Evolutionary conservation across 2,113 vertebrate genomes (phyloP).

Genomic region (Macrotus californicus): DNA sequence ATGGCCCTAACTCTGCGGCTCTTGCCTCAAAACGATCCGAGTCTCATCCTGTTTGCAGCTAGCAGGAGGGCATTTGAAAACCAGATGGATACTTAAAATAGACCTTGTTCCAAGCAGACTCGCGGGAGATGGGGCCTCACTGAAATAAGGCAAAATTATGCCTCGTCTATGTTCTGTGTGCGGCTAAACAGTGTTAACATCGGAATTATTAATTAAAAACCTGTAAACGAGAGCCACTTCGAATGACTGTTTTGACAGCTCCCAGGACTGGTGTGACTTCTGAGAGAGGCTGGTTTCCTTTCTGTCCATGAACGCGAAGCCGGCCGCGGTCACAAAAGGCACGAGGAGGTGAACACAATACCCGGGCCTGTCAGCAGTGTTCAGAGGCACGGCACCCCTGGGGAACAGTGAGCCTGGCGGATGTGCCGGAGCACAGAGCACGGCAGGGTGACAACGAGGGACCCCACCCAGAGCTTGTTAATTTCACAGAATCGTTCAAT

Average conservation of each 20-base stretch:
- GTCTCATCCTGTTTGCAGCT: background rate
- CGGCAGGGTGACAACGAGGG: background rate
- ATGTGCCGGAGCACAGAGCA: accelerated
- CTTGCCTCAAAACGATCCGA: background rate
- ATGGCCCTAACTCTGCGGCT: too few species aligned
- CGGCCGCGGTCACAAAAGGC: background rate
- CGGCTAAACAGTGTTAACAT: background rate
- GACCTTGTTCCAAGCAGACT: background rate
- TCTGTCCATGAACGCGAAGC: background rate
- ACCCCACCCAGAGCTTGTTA: background rate
- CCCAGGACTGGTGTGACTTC: background rate
- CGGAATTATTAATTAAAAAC: slow-evolving; percentile 13
- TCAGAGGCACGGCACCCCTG: background rate
- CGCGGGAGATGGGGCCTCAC: background rate
- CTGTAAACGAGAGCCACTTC: background rate
- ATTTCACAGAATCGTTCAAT: background rate
- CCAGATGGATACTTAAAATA: background rate
- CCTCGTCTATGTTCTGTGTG: background rate
- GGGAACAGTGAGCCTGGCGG: background rate
- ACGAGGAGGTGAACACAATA: background rate
- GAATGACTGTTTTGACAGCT: background rate
- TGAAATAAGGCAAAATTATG: background rate
- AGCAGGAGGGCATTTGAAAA: background rate
- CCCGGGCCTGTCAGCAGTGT: background rate
- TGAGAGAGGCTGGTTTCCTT: background rate